These are phyloP conservation scores for Himalopsyche phryganea DNA, from an alignment of 1,140 invertebrate species.

Conservation along the genomic window DNA sequence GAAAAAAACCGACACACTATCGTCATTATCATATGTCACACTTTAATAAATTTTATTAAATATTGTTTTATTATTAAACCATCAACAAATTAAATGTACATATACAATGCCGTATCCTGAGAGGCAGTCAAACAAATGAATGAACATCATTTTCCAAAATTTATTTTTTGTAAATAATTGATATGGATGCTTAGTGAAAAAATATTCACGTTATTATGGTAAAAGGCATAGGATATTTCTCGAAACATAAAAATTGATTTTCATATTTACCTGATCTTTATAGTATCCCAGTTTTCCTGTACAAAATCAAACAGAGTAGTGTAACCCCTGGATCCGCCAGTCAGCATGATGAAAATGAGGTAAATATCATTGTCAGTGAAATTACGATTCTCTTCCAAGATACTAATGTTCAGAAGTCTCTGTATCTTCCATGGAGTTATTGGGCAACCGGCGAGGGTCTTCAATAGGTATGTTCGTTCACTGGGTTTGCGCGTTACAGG, in stretches of 20 bases:
- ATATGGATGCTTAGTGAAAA: no score
- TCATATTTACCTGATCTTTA: slow-evolving; percentile 59
- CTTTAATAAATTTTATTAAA: no score
- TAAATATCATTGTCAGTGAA: slow-evolving; percentile 71
- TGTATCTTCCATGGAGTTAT: slow-evolving; percentile 63
- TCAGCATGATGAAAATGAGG: slow-evolving; percentile 68
- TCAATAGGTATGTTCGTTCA: slow-evolving; percentile 70
- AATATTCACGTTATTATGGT: no score
- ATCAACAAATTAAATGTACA: no score
- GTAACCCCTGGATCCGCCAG: slow-evolving; percentile 62
- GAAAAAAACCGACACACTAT: no score
- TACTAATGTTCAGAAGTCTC: slow-evolving; percentile 62
- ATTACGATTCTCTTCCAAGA: slow-evolving; percentile 62
- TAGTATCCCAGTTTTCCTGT: slow-evolving; percentile 59
- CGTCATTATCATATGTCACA: no score
- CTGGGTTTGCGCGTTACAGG: slow-evolving; percentile 61
- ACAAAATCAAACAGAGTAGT: slow-evolving; percentile 67
- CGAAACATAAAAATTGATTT: no score
- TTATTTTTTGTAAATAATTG: no score
- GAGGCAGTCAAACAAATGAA: no score
- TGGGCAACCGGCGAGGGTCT: slow-evolving; percentile 71
- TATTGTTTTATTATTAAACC: no score
- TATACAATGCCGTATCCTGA: no score
- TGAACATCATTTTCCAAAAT: no score
- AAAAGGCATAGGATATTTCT: slow-evolving; percentile 5